Evolutionary conservation across 2,888 invertebrate species (phyloP).

Genomic region (Drosophila helvetica): DNA sequence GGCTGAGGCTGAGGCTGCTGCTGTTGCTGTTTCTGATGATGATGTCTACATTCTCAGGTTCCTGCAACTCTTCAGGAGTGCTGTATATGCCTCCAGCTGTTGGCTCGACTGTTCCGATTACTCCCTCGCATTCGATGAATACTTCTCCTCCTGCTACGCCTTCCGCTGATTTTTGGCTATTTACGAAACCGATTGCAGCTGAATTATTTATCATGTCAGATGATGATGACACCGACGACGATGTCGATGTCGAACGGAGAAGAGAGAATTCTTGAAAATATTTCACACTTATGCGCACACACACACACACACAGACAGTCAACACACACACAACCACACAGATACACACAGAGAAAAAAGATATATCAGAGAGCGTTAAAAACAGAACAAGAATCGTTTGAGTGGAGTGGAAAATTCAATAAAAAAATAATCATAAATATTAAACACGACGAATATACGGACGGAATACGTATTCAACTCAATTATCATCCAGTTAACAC

Average conservation of each 20-base stretch:
- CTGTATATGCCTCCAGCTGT: slow-evolving; percentile 20
- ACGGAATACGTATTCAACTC: slow-evolving; percentile 19
- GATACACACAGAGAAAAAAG: slow-evolving; percentile 30
- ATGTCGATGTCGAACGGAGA: slow-evolving; percentile 53
- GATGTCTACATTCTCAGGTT: slow-evolving; percentile 38
- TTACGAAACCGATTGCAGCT: slow-evolving; percentile 75
- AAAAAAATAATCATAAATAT: slow-evolving; percentile 73
- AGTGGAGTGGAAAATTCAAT: slow-evolving; percentile 70
- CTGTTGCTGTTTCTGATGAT: slow-evolving; percentile 35
- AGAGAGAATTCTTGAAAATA: slow-evolving; percentile 76
- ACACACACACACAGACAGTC: slow-evolving; percentile 44
- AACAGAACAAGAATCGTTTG: slow-evolving; percentile 50
- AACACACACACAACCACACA: slow-evolving; percentile 42
- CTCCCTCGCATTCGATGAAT: slow-evolving; percentile 13
- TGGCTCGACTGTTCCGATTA: slow-evolving; percentile 20
- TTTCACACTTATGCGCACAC: slow-evolving; percentile 68
- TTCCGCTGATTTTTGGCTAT: slow-evolving; percentile 62
- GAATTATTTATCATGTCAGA: slow-evolving; percentile 80
- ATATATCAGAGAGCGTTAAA: slow-evolving; percentile 48
- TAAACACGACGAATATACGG: slow-evolving; percentile 59
- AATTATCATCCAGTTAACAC: slow-evolving; percentile 74
- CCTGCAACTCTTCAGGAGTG: slow-evolving; percentile 37
- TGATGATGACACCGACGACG: slow-evolving; percentile 33
- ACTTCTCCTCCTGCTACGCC: slow-evolving; percentile 36
- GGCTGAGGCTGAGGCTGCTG: too few relatives aligned